phyloP scores from a whole-genome alignment of 2,113 vertebrate genomes.

The Lepus americanus region DNA sequence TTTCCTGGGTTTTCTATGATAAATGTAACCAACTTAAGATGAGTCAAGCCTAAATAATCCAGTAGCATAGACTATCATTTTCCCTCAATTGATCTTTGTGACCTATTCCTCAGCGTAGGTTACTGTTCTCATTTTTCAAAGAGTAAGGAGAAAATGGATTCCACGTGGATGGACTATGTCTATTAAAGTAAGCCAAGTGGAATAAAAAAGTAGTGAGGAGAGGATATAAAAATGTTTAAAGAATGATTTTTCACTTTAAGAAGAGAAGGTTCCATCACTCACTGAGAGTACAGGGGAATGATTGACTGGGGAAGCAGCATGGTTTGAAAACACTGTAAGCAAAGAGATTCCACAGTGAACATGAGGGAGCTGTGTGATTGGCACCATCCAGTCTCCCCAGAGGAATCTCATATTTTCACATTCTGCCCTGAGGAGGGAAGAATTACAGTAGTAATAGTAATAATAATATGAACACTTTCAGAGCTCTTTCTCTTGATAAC shows the following conservation, averaged over 20 bases:
- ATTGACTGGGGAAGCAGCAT: constrained; percentile 35
- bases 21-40: constrained; percentile 62
- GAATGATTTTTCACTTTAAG: constrained; percentile 72
- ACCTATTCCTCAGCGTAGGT: constrained; percentile 65
- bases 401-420: not conserved
- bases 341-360: not conserved
- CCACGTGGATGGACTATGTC: constrained; percentile 61
- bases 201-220: constrained; percentile 71
- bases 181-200: constrained; percentile 78
- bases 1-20: constrained; percentile 39
- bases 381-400: not conserved
- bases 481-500: not conserved
- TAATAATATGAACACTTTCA: not conserved
- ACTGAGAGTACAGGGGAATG: constrained; percentile 37
- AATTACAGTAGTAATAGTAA: not conserved
- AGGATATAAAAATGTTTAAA: constrained; percentile 77
- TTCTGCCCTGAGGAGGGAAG: not conserved
- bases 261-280: constrained; percentile 67
- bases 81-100: constrained; percentile 63
- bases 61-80: constrained; percentile 52
- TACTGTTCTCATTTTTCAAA: constrained; percentile 77
- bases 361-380: not conserved
- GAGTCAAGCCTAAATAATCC: constrained; percentile 69
- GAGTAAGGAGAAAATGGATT: constrained; percentile 74
- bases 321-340: constrained; percentile 27